phyloP scores from a whole-genome alignment of 1,140 invertebrate genomes.

The Telenomus remus region DNA sequence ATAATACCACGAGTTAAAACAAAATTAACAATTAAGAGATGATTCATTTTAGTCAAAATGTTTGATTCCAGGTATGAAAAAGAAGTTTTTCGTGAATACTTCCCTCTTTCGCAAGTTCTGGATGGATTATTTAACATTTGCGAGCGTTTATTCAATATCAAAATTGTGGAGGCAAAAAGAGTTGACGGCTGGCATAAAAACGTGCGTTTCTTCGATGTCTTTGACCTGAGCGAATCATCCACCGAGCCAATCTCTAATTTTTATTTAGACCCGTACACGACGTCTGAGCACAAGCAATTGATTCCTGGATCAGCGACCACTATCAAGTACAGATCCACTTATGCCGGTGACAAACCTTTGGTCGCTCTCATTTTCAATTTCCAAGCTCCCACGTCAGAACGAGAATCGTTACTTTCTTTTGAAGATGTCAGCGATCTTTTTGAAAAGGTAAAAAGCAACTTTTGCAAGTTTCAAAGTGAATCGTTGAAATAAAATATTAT shows the following conservation, averaged over 20 bases:
- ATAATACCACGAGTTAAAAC: too few species aligned
- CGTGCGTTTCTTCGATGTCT: slow-evolving; percentile 89
- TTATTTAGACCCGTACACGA: slow-evolving; percentile 88
- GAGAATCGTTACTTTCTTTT: slow-evolving; percentile 84
- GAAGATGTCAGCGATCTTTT: slow-evolving; percentile 86
- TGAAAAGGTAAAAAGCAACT: slow-evolving; percentile 76
- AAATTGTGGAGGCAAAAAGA: slow-evolving; percentile 81
- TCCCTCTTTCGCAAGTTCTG: slow-evolving; percentile 87
- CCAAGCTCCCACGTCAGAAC: slow-evolving; percentile 77
- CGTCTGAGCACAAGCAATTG: slow-evolving; percentile 77
- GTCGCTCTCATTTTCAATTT: slow-evolving; percentile 91
- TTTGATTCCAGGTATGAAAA: slow-evolving; percentile 79
- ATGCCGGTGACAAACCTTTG: slow-evolving; percentile 80
- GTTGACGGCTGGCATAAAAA: slow-evolving; percentile 88
- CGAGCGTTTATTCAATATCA: slow-evolving; percentile 84
- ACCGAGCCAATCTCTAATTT: slow-evolving; percentile 84
- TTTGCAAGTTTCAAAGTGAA: too few species aligned
- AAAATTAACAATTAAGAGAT: too few species aligned
- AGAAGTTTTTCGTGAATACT: slow-evolving; percentile 85
- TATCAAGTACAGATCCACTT: slow-evolving; percentile 81
- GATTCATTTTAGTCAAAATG: too few species aligned
- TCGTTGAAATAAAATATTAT: too few species aligned
- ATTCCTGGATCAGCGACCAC: slow-evolving; percentile 81
- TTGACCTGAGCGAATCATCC: slow-evolving; percentile 79
- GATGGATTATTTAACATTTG: slow-evolving; percentile 79